Conservation (phyloP, 2,888 invertebrate genomes). For the Nephrotoma flavescens region DNA sequence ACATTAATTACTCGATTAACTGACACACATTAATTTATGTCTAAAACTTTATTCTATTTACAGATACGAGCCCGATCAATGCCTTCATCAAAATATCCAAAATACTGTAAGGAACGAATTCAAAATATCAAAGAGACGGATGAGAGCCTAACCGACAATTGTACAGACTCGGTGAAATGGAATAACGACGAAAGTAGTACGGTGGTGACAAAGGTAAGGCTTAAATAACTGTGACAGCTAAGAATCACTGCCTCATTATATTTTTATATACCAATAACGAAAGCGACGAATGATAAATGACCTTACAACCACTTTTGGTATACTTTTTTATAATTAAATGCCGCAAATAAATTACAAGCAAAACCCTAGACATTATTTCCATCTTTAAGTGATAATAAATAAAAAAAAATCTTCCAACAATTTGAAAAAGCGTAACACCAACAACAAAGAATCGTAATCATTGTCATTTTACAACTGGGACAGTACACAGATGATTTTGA, state of each 20-base stretch:
- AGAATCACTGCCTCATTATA: no score
- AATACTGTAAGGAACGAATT: not conserved
- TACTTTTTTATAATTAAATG: not conserved
- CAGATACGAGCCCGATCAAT: not conserved
- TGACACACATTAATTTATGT: no score
- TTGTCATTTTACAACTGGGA: not conserved
- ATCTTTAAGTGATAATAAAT: not conserved
- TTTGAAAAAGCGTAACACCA: not conserved
- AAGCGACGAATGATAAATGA: not conserved
- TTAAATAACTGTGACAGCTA: not conserved
- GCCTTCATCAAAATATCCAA: not conserved
- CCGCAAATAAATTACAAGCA: not conserved
- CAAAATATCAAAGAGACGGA: not conserved
- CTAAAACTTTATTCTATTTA: no score
- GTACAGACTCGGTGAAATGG: not conserved
- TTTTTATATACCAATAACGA: not conserved
- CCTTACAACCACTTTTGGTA: not conserved
- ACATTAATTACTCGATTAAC: no score
- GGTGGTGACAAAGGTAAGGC: not conserved
- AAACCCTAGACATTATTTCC: not conserved
- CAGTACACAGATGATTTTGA: not conserved
- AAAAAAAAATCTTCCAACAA: not conserved
- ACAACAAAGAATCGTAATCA: not conserved
- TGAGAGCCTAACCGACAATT: not conserved
- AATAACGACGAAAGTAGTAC: not conserved